These are phyloP conservation scores for Gobio gobio DNA, from an alignment of 2,113 vertebrate genomes.

Conservation along the genomic window DNA sequence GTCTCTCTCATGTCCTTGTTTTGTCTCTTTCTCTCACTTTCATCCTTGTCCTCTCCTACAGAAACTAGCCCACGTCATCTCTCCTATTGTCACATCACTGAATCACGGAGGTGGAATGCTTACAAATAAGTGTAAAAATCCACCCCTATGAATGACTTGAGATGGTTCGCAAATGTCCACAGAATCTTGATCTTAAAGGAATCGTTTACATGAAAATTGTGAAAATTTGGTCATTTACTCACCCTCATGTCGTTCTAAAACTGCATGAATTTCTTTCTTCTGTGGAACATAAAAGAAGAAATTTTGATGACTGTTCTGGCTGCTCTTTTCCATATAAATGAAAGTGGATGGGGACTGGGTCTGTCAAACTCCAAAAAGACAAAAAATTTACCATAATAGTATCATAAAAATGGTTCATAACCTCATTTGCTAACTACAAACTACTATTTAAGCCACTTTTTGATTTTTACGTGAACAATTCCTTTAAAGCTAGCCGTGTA, in stretches of 20 bases:
- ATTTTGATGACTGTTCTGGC: too few species aligned
- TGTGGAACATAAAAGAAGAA: background rate
- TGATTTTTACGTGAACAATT: too few species aligned
- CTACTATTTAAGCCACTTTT: too few species aligned
- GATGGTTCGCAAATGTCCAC: background rate
- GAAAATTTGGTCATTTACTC: background rate
- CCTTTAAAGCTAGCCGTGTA: too few species aligned
- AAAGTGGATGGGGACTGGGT: too few species aligned
- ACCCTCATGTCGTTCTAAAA: background rate
- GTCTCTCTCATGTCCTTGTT: constrained; percentile 10
- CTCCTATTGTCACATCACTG: constrained; percentile 1
- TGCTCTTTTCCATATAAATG: too few species aligned
- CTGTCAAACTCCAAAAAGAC: too few species aligned
- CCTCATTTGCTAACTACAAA: too few species aligned
- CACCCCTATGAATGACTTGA: background rate
- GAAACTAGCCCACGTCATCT: background rate
- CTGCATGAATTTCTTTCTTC: background rate
- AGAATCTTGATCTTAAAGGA: constrained; percentile 9
- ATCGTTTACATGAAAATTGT: background rate
- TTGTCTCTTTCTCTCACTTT: constrained; percentile 30
- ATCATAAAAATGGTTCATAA: too few species aligned
- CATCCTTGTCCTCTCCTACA: constrained; percentile 20
- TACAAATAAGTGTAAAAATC: constrained; percentile 1
- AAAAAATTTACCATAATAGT: too few species aligned
- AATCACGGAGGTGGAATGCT: constrained; percentile 30